A percentile compares a stretch with the other conserved stretches of the same genome.
Evolutionary conservation across 2,113 vertebrate species (phyloP).

Genomic region (Oriolus oriolus): DNA sequence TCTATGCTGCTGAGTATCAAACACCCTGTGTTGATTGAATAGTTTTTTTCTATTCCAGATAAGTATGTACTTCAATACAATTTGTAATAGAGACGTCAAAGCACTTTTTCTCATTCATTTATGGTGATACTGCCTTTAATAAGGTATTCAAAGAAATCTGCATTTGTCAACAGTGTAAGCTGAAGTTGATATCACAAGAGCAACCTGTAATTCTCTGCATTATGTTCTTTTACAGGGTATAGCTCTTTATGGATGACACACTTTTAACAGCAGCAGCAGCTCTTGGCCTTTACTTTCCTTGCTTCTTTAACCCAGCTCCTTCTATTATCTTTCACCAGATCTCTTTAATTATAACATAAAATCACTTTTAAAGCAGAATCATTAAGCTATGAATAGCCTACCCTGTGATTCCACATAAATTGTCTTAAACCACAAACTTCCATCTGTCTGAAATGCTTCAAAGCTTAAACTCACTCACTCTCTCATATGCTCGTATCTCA

Average conservation of each 20-base stretch:
- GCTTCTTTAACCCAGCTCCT: neutral
- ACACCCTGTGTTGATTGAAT: neutral
- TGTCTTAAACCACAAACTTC: conserved; percentile 53
- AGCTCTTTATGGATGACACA: neutral
- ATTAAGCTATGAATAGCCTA: conserved; percentile 54
- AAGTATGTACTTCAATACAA: neutral
- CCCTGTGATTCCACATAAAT: conserved; percentile 34
- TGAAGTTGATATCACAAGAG: neutral
- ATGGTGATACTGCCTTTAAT: neutral
- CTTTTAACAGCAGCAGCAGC: neutral
- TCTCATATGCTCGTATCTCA: conserved; percentile 57
- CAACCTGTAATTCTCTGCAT: neutral
- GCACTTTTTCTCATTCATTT: neutral
- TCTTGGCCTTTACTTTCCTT: neutral
- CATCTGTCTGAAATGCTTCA: conserved; percentile 51
- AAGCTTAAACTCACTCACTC: conserved; percentile 27
- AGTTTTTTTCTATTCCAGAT: neutral
- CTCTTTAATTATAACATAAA: conserved; percentile 35
- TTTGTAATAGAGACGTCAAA: conserved; percentile 3
- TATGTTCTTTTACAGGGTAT: neutral
- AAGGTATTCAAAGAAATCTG: neutral
- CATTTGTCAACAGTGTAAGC: neutral
- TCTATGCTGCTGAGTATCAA: neutral
- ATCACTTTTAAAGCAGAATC: conserved; percentile 27
- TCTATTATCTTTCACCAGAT: neutral